Base-by-base conservation (phyloP, 53 echinoderm and acorn worm genomes). In the Luidia sarsii region DNA sequence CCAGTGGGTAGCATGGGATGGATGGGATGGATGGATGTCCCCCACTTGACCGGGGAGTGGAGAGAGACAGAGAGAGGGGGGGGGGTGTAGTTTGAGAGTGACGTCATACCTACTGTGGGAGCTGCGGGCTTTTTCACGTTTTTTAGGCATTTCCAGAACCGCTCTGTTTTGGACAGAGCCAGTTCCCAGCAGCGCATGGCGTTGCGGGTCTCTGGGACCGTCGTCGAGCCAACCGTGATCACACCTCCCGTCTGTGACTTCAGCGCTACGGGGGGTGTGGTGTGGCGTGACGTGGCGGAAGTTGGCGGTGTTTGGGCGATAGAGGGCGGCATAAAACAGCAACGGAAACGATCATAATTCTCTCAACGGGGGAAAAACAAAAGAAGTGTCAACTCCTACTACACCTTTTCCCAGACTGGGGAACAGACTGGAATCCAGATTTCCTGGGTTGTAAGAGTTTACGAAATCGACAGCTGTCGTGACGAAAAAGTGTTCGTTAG, bases 161-260 rank as follows among this genome's bases (percentile, higher is more conserved):
- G 34, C 54, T 23, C 41, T 31, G 72, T 31, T 0, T 55, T 24
- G 29, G 35, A 54, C 72, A 37, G 4, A 18, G 71, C 21, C 14
- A 55, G 34, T 53, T 33, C 54, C 55, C 50, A 31, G 72, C 72
- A 72, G 37, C 35, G 53, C 55, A 34, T 36, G 56, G 72, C 38
- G 27, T 72, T 72, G 35, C 38, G 37, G 21, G 72, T 72, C 36
- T 72, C 72, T 34, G 72, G 72, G 56, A 72, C 72, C 54, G 72
- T 72, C 57, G 72, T 72, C 72, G 72, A 72, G 16, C 72, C 72
- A 16, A 72, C 56, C 53, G 29, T 15, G 35, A 71, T 71, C 71
- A 71, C 34, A 35, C 30, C 48, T 34, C 71, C 48, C 11, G 53
- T 22, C 19, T 38, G 53, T 19, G 33, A 32, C 25, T n/a, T 34